phyloP scores from a whole-genome alignment of 2,113 vertebrate genomes.

The Atlantisia rogersi region DNA sequence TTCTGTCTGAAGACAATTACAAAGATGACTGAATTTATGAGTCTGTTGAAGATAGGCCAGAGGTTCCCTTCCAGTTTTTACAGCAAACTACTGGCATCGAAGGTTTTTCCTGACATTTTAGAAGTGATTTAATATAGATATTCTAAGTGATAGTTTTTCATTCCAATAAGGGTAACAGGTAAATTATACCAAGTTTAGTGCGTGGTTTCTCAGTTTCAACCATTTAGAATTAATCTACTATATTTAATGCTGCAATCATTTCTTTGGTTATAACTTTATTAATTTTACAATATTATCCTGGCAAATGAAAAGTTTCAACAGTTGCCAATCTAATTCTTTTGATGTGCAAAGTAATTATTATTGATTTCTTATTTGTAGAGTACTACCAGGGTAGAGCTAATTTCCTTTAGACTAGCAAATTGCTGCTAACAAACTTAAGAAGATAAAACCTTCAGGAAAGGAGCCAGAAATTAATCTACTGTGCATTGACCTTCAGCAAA shows the following conservation, averaged over 20 bases:
- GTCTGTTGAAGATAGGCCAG: not conserved
- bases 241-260: not conserved
- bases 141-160: not conserved
- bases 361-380: not conserved
- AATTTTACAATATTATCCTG: not conserved
- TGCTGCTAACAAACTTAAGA: not conserved
- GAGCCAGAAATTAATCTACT: not conserved
- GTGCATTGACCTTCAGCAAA: not conserved
- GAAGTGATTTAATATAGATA: not conserved
- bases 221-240: not conserved
- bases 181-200: not conserved
- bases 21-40: not conserved
- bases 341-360: not conserved
- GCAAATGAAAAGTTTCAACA: not conserved
- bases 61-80: not conserved
- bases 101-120: not conserved
- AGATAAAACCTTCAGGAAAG: not conserved
- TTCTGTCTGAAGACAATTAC: not conserved
- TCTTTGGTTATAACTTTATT: not conserved
- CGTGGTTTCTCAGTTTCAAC: not conserved
- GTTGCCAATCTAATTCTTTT: not conserved
- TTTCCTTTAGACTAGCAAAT: conserved; percentile 18
- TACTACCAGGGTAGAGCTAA: not conserved
- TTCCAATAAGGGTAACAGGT: not conserved
- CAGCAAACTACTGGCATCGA: not conserved